Evolutionary conservation across 2,113 vertebrate species (phyloP), one percentile per base, ranked within the genome.

Genomic region (Hassar affinis): DNA sequence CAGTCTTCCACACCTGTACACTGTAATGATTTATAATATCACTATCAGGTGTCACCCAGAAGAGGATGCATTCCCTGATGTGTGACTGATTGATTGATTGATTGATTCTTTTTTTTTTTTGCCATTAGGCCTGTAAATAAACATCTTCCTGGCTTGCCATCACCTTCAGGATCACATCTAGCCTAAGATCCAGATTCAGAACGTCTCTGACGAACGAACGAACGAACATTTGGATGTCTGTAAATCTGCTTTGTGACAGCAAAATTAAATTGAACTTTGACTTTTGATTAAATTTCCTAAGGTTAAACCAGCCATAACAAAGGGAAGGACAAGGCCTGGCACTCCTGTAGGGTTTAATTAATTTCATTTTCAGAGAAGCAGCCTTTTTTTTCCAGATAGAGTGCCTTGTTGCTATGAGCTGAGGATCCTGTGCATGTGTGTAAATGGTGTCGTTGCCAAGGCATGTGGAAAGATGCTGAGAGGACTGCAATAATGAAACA

Each of bases 371-470:
- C 49, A 76, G 17, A 76, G 47, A 75, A 54, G 17, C 20, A 25
- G 51, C 3, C 51, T 38, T 25, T 35, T 20, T 49, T 47, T 72
- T 25, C 35, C 52, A 25, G 30, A 56, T 4, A 25, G 51, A 77
- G 4, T 10, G 6, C 8, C 30, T 8, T 79, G 89, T 90, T 87
- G 83, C 86, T 87, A 87, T 82, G 85, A 85, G 78, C 83, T 83
- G 77, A 86, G 83, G n/a, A 68, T 83, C 79, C 75, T 83, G 80
- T 88, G 87, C 85, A 79, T 78, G 83, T 78, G 85, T 80, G 79
- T 54, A 77, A 88, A 83, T 38, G 69, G 72, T 85, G 74, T 84
- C 52, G 87, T 90, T 90, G 86, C 86, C 85, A 90, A 84, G 85
- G 84, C 84, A 80, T 77, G 71, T 85, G 78, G 85, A 77, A 78